A percentile compares a stretch with the other conserved stretches of the same genome.
Conservation (phyloP, 2,888 invertebrate species). For the Napeogenes sylphis region DNA sequence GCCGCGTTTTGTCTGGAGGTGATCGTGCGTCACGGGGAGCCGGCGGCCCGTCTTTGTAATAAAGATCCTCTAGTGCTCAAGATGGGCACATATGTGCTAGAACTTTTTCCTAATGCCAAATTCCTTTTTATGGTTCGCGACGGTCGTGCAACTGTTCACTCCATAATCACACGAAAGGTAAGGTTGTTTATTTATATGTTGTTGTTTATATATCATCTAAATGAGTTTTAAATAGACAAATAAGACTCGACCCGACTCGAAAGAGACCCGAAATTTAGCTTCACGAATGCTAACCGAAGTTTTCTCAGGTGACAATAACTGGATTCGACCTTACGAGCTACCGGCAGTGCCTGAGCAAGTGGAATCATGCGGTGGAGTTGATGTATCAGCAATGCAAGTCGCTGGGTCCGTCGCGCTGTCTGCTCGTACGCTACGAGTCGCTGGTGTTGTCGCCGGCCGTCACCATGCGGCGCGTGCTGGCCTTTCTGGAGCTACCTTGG, state of each 20-base stretch:
- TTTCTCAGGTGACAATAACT: conserved; percentile 80
- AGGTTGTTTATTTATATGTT: neutral
- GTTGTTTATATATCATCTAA: too few relatives aligned
- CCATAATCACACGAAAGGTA: conserved; percentile 96
- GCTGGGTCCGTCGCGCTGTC: conserved; percentile 85
- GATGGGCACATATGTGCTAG: conserved; percentile 94
- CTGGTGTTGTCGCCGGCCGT: conserved; percentile 94
- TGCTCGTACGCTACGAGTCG: conserved; percentile 97
- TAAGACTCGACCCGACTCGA: too few relatives aligned
- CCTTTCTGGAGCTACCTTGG: conserved; percentile 96
- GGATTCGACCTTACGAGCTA: conserved; percentile 97
- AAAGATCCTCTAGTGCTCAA: conserved; percentile 99
- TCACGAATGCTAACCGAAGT: too few relatives aligned
- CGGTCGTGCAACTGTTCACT: conserved; percentile 98
- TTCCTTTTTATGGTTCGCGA: conserved; percentile 99
- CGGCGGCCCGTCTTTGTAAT: conserved; percentile 96
- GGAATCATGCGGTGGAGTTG: conserved; percentile 96
- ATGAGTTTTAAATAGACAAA: too few relatives aligned
- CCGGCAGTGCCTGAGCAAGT: conserved; percentile 95
- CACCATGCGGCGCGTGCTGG: conserved; percentile 91
- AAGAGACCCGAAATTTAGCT: too few relatives aligned
- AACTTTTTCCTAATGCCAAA: conserved; percentile 97
- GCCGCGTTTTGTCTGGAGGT: conserved; percentile 98
- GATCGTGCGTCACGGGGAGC: conserved; percentile 96
- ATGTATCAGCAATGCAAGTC: conserved; percentile 96